Evolutionary conservation across 2,797 vertebrate genomes (phyloP), one percentile per base, ranked within the genome.

Genomic region (Scarus forsteni): DNA sequence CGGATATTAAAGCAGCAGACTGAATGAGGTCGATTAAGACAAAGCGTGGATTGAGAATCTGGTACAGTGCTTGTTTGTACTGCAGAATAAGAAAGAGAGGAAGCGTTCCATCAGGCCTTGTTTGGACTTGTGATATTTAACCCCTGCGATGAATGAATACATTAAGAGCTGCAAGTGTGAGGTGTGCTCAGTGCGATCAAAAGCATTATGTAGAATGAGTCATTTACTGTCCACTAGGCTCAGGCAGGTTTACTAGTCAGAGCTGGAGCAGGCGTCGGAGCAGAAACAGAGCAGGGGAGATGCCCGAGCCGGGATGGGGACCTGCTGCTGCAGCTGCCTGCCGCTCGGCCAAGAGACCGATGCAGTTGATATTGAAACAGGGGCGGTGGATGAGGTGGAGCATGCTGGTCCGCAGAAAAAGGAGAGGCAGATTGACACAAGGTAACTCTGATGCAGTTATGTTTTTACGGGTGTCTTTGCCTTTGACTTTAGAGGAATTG

Each of bases 101-200:
- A 86, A 84, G 84, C 85, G 85, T 92, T 95, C 91, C 89, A 76
- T 90, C 89, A 84, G 70, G 60, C 85, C 85, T 86, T 80, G 85
- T 90, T 91, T 73, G 70, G 69, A 77, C 88, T 80, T 79, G 70
- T 82, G 86, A 88, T 93, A 92, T 95, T 94, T 92, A 92, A 89
- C 81, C 77, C 27, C 78, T 66, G 82, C 83, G 76, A 48, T 73
- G 84, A 81, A 60, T 80, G 73, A 89, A 88, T 80, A 85, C 74
- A 83, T 90, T 79, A 90, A 83, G 73, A 85, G 78, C 76, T 61
- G 68, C 60, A 10, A 77, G 83, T 67, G 78, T 67, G 73, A 87
- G 85, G 84, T 88, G 81, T 75, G 76, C 67, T 72, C 46, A 76
- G 65, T 67, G 69, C 81, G 76, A 73, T 79, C 72, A 87, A 56